Percentiles rank a stretch among this genome's conserved stretches.
These are phyloP conservation scores for Eurosta solidaginis DNA, from an alignment of 1,140 invertebrate genomes.

Conservation along the genomic window DNA sequence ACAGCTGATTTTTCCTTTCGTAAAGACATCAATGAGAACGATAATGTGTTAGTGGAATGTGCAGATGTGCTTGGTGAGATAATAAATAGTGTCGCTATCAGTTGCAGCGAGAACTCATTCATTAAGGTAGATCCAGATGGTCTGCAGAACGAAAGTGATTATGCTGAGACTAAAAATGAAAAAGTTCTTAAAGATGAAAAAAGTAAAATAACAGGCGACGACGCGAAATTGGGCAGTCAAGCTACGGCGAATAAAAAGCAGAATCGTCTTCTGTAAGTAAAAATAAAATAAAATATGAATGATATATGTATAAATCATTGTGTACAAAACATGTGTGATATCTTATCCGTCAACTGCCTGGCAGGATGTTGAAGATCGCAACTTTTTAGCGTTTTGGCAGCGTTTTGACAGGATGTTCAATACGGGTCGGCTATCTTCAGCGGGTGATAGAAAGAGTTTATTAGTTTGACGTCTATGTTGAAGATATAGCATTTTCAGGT, in stretches of 20 bases:
- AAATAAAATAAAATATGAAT: neutral
- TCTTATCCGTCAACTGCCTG: too few relatives aligned
- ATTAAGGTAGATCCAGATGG: conserved; percentile 45
- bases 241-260: conserved; percentile 37
- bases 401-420: too few relatives aligned
- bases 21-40: conserved; percentile 23
- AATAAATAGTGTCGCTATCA: conserved; percentile 58
- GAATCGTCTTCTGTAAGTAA: conserved; percentile 43
- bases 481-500: too few relatives aligned
- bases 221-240: neutral
- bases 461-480: too few relatives aligned
- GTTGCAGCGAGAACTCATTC: conserved; percentile 55
- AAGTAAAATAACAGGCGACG: neutral
- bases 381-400: too few relatives aligned
- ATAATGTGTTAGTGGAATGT: conserved; percentile 38
- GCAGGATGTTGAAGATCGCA: too few relatives aligned
- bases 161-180: neutral
- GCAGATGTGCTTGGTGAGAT: conserved; percentile 53
- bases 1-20: conserved; percentile 36
- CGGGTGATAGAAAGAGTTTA: too few relatives aligned
- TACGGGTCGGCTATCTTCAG: too few relatives aligned
- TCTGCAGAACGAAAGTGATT: neutral
- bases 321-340: too few relatives aligned
- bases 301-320: neutral
- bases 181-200: conserved; percentile 14